phyloP scores from a whole-genome alignment of 2,113 vertebrate species.

The Saguinus midas region DNA sequence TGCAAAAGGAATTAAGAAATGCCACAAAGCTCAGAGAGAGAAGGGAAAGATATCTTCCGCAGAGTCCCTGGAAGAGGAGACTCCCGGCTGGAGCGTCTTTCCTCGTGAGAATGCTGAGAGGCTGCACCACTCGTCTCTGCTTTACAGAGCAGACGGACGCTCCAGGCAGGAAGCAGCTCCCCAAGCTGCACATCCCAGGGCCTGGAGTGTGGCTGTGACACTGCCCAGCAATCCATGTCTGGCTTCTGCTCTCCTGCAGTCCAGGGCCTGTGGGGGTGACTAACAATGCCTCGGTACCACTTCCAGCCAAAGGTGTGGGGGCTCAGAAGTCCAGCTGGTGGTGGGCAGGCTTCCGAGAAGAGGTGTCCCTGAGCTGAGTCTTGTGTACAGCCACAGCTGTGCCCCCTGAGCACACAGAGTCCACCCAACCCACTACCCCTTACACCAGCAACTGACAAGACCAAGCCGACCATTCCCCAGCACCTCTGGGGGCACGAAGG shows the following conservation, averaged over 20 bases:
- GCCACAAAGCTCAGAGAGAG: not conserved
- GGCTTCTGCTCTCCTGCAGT: not conserved
- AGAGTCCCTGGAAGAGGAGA: not conserved
- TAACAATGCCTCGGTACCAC: not conserved
- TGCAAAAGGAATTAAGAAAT: not conserved
- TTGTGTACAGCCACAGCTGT: not conserved
- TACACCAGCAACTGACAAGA: not conserved
- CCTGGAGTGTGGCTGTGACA: not conserved
- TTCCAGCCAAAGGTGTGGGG: not conserved
- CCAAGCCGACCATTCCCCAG: not conserved
- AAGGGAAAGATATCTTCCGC: not conserved
- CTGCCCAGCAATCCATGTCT: not conserved
- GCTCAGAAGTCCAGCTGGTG: not conserved
- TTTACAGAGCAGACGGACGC: not conserved
- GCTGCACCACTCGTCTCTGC: not conserved
- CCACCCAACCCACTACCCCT: not conserved
- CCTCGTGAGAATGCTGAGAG: not conserved
- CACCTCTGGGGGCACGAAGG: too few species aligned
- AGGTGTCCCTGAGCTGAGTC: not conserved
- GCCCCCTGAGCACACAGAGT: not conserved
- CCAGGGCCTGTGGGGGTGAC: not conserved
- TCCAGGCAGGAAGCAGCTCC: too few species aligned
- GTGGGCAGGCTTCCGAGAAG: not conserved
- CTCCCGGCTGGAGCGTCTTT: not conserved
- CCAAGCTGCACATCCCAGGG: too few species aligned